Percentiles rank a stretch among this genome's conserved stretches.
Conservation (phyloP, 2,113 vertebrate genomes). For the Pangasianodon gigas region DNA sequence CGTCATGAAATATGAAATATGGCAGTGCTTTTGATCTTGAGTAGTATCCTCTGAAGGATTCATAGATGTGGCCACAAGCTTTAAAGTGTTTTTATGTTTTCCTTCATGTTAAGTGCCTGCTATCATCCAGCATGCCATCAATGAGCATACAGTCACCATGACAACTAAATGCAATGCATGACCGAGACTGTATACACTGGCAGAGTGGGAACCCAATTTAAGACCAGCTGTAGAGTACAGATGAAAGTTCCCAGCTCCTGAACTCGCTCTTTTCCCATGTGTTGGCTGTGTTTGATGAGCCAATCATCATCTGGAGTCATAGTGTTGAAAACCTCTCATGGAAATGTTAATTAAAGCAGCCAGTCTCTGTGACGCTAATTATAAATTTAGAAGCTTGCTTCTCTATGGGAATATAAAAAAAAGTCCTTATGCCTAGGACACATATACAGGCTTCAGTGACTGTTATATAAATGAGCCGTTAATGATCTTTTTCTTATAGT, state of each 20-base stretch:
- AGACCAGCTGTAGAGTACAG: not conserved
- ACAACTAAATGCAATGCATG: conserved; percentile 19
- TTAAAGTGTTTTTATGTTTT: conserved; percentile 1
- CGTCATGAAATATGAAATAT: not conserved
- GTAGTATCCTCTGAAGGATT: not conserved
- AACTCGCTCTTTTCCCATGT: not conserved
- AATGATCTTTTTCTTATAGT: not conserved
- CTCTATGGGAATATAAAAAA: conserved; percentile 17
- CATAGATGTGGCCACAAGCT: not conserved
- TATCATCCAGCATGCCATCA: conserved; percentile 28
- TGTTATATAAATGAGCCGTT: not conserved
- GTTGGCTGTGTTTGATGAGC: not conserved
- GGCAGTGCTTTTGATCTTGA: not conserved
- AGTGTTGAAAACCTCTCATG: not conserved
- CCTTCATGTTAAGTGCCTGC: not conserved
- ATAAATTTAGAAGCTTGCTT: conserved; percentile 32
- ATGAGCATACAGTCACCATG: conserved; percentile 14
- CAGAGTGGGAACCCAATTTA: not conserved
- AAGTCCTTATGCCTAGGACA: not conserved
- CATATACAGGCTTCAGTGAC: not conserved
- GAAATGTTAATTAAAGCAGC: conserved; percentile 34
- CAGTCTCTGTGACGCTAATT: not conserved
- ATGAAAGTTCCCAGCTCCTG: not conserved
- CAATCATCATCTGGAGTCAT: conserved; percentile 12
- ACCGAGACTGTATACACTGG: not conserved